These are phyloP conservation scores for Argya squamiceps DNA, from an alignment of 2,797 vertebrate genomes.

Conservation along the genomic window DNA sequence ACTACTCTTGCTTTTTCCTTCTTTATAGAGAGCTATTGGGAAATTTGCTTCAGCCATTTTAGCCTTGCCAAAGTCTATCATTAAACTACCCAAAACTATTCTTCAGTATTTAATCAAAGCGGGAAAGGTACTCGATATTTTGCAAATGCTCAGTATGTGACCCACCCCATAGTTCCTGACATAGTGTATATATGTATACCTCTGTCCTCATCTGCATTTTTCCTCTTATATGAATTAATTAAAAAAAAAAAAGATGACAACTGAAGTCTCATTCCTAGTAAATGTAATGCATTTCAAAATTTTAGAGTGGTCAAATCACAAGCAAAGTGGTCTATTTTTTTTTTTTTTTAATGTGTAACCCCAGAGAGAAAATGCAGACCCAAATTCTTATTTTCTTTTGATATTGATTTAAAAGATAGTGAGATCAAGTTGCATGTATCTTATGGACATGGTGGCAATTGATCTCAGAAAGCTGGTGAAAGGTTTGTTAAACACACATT, in stretches of 20 bases:
- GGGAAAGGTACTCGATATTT: slow-evolving; percentile 90
- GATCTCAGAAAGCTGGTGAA: slow-evolving; percentile 79
- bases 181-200: neutral
- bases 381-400: slow-evolving; percentile 26
- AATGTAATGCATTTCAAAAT: neutral
- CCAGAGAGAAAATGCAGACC: slow-evolving; percentile 75
- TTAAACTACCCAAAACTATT: slow-evolving; percentile 99
- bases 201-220: slow-evolving; percentile 75
- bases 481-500: neutral
- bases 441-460: neutral
- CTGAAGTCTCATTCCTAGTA: neutral
- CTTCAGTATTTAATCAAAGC: slow-evolving; percentile 98
- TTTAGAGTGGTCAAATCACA: neutral
- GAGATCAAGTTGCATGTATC: slow-evolving; percentile 69
- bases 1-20: slow-evolving; percentile 84
- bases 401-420: neutral
- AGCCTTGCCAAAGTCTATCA: slow-evolving; percentile 98
- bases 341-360: neutral
- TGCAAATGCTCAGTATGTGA: slow-evolving; percentile 67
- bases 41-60: slow-evolving; percentile 98
- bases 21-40: slow-evolving; percentile 95
- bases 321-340: neutral
- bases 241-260: neutral
- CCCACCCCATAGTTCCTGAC: slow-evolving; percentile 37
- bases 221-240: slow-evolving; percentile 44